Percentiles rank a stretch among this genome's conserved stretches.
phyloP scores from a whole-genome alignment of 2,113 vertebrate species.

The Cyprinodon variegatus region DNA sequence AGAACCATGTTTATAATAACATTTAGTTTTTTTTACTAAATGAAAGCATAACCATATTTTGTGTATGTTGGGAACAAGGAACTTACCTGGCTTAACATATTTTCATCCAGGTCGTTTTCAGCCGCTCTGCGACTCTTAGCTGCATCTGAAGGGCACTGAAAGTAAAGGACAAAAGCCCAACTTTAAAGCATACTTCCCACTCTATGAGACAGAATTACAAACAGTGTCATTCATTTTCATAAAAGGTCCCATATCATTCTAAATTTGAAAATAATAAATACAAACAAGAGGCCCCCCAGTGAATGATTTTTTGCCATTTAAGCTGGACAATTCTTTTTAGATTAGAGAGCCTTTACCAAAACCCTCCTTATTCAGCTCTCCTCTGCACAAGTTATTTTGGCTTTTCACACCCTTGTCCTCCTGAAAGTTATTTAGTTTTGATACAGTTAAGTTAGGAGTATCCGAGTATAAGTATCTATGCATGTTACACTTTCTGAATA shows the following conservation, averaged over 20 bases:
- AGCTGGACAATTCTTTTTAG: no score
- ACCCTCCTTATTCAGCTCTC: no score
- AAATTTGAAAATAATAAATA: no score
- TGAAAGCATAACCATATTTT: not conserved
- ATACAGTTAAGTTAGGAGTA: not conserved
- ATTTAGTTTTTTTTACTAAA: not conserved
- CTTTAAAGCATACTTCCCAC: not conserved
- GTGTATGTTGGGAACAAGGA: not conserved
- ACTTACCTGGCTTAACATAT: slow-evolving; percentile 80
- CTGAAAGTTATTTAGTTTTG: not conserved
- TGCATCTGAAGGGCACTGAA: slow-evolving; percentile 86
- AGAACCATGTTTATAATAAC: not conserved
- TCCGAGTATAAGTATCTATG: not conserved
- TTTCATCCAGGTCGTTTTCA: slow-evolving; percentile 86
- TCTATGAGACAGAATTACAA: not conserved
- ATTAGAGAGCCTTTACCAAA: no score
- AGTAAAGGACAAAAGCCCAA: not conserved
- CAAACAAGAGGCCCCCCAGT: no score
- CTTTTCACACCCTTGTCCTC: no score
- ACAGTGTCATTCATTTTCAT: not conserved
- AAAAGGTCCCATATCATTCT: no score
- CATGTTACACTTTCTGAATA: not conserved
- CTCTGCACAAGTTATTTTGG: no score
- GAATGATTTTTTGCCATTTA: no score
- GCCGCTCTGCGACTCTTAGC: slow-evolving; percentile 91